Conservation (phyloP, 2,113 vertebrate species). For the Apaloderma vittatum region DNA sequence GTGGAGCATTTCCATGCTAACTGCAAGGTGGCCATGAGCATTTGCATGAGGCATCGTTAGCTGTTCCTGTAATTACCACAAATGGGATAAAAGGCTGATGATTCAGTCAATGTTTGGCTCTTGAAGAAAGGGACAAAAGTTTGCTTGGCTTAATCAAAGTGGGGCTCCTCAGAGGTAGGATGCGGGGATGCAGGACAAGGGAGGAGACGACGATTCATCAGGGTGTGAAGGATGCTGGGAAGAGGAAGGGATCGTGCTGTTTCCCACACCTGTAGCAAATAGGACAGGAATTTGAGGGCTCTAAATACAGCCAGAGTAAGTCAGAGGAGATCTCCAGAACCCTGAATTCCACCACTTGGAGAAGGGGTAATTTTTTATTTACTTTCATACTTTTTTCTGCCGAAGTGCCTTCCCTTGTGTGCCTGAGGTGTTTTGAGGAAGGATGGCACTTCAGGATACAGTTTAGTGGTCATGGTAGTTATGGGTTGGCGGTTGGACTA, state of each 20-base stretch:
- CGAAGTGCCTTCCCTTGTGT: background rate
- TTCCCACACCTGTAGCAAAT: background rate
- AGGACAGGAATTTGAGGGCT: background rate
- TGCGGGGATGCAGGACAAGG: background rate
- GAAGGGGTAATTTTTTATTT: background rate
- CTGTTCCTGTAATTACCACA: background rate
- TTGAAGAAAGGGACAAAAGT: background rate
- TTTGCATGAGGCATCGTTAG: background rate
- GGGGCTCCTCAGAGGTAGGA: background rate
- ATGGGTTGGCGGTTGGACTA: no score
- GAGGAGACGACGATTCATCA: background rate
- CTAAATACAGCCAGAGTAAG: background rate
- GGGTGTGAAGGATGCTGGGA: background rate
- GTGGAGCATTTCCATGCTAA: background rate
- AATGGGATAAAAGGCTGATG: background rate
- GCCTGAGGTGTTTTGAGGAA: background rate
- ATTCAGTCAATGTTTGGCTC: background rate
- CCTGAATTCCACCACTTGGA: background rate
- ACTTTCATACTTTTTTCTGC: background rate
- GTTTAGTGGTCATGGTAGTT: no score
- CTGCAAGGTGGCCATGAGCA: background rate
- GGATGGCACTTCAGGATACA: background rate
- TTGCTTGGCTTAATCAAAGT: background rate
- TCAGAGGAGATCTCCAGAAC: background rate
- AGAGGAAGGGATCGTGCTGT: rapidly evolving